phyloP scores from a whole-genome alignment of 2,888 invertebrate genomes.

The Watsonalla binaria region DNA sequence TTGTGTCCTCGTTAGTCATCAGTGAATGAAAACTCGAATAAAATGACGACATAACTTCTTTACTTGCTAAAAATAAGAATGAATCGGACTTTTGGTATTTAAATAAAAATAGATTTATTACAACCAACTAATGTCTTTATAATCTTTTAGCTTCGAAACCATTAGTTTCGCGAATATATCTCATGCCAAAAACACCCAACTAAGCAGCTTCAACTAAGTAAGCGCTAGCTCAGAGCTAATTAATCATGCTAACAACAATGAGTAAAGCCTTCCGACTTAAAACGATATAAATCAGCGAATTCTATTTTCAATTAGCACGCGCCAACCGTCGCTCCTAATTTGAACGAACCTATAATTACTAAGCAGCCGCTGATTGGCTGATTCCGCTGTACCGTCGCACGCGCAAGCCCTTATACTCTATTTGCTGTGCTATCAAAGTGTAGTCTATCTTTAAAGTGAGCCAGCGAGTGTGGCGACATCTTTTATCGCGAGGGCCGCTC shows the following conservation, averaged over 20 bases:
- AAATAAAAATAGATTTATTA: neutral
- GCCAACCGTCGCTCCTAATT: constrained; percentile 68
- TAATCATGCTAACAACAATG: constrained; percentile 45
- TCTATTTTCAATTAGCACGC: constrained; percentile 68
- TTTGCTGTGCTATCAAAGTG: constrained; percentile 53
- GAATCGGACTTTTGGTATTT: neutral
- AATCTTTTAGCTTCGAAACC: too few species aligned
- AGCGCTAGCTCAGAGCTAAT: constrained; percentile 22
- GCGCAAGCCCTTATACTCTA: constrained; percentile 42
- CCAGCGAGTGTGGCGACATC: constrained; percentile 65
- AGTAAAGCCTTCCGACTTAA: constrained; percentile 47
- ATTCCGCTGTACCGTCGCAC: constrained; percentile 26
- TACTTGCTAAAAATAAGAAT: neutral
- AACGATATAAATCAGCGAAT: constrained; percentile 59
- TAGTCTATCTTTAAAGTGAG: constrained; percentile 64
- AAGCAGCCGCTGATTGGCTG: constrained; percentile 56
- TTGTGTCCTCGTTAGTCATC: constrained; percentile 59
- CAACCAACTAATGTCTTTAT: too few species aligned
- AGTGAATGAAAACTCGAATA: constrained; percentile 39
- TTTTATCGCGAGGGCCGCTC: constrained; percentile 65
- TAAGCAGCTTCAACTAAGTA: neutral
- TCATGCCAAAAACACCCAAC: neutral
- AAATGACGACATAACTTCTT: constrained; percentile 19
- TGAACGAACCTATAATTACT: constrained; percentile 71
- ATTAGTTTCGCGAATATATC: neutral